Percentiles rank a stretch among this genome's conserved stretches.
phyloP scores from a whole-genome alignment of 2,888 invertebrate genomes.

The Slavum lentiscoides region DNA sequence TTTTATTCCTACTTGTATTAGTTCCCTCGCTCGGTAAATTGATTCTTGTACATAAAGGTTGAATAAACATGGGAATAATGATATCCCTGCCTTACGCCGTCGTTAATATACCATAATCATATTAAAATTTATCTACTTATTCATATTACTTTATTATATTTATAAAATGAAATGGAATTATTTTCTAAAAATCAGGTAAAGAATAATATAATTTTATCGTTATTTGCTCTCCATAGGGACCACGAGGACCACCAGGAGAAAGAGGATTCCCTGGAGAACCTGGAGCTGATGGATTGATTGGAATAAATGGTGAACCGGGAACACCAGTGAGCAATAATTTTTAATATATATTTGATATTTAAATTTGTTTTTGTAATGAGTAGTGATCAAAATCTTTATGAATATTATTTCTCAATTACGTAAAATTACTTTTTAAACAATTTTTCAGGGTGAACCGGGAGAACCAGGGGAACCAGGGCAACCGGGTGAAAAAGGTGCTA shows the following conservation, averaged over 20 bases:
- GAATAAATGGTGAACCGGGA: conserved; percentile 73
- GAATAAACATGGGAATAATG: no score
- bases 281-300: conserved; percentile 70
- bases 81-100: no score
- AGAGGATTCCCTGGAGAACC: conserved; percentile 70
- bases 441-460: conserved; percentile 63
- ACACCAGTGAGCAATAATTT: conserved; percentile 63
- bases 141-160: background rate
- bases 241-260: conserved; percentile 73
- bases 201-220: background rate
- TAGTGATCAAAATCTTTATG: no score
- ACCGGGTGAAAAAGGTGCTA: conserved; percentile 68
- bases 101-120: background rate
- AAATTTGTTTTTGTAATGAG: background rate
- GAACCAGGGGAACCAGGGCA: conserved; percentile 68
- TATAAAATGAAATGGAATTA: background rate
- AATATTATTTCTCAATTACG: background rate
- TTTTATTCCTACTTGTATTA: no score
- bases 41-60: no score
- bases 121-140: background rate
- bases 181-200: no score
- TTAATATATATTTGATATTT: background rate
- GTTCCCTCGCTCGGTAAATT: no score
- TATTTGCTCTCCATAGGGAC: conserved; percentile 29
- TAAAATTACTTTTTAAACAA: conserved; percentile 27